Evolutionary conservation across 2,113 vertebrate species (phyloP).

Genomic region (Danio rerio): GRCz12tu NC_133182.1:74212501-74213000

Average conservation of each 20-base stretch:
- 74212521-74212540: conserved; percentile 41
- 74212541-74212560: conserved; percentile 44
- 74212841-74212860: not conserved
- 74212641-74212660: conserved; percentile 42
- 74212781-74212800: conserved; percentile 33
- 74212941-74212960: conserved; percentile 20
- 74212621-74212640: conserved; percentile 24
- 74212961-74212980: conserved; percentile 43
- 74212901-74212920: conserved; percentile 33
- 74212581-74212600: conserved; percentile 43
- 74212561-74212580: conserved; percentile 14
- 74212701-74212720: conserved; percentile 17
- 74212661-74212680: conserved; percentile 38
- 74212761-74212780: conserved; percentile 24
- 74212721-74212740: conserved; percentile 20
- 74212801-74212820: conserved; percentile 25
- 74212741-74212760: conserved; percentile 21
- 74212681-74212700: conserved; percentile 40
- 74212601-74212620: conserved; percentile 50
- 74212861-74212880: conserved; percentile 20
- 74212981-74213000: conserved; percentile 47
- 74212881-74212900: conserved; percentile 30
- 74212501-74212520: conserved; percentile 28
- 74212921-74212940: conserved; percentile 14
- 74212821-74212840: conserved; percentile 22